Evolutionary conservation across 2,113 vertebrate species (phyloP).

Genomic region (Chaetura pelagica): DNA sequence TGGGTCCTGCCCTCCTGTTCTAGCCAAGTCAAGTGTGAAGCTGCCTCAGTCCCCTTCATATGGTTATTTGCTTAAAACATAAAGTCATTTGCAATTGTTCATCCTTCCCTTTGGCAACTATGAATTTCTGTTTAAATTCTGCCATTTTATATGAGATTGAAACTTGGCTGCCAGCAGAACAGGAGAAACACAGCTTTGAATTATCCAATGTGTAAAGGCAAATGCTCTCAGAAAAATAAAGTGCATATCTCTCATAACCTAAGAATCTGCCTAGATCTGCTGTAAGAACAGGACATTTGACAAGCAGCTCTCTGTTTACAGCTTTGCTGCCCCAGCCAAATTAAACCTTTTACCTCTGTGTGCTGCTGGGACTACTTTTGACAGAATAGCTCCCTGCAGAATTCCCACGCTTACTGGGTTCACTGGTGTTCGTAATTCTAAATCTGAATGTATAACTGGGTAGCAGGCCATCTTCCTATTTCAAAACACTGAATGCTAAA

Average conservation of each 20-base stretch:
- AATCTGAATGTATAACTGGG: background rate
- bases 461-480: slow-evolving; percentile 1
- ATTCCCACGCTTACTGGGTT: background rate
- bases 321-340: background rate
- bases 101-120: background rate
- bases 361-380: background rate
- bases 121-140: background rate
- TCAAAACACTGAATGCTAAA: background rate
- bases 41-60: background rate
- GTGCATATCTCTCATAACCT: background rate
- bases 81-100: background rate
- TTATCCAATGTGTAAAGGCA: background rate
- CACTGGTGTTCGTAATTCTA: background rate
- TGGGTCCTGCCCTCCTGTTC: background rate
- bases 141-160: background rate
- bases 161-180: background rate
- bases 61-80: background rate
- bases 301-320: background rate
- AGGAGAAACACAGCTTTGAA: background rate
- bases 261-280: background rate
- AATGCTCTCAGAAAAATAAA: background rate
- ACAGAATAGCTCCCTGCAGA: background rate
- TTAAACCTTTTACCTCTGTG: background rate
- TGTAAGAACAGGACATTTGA: background rate
- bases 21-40: background rate